Conservation (phyloP, 2,113 vertebrate genomes). For the Grammomys dolichurus region DNA sequence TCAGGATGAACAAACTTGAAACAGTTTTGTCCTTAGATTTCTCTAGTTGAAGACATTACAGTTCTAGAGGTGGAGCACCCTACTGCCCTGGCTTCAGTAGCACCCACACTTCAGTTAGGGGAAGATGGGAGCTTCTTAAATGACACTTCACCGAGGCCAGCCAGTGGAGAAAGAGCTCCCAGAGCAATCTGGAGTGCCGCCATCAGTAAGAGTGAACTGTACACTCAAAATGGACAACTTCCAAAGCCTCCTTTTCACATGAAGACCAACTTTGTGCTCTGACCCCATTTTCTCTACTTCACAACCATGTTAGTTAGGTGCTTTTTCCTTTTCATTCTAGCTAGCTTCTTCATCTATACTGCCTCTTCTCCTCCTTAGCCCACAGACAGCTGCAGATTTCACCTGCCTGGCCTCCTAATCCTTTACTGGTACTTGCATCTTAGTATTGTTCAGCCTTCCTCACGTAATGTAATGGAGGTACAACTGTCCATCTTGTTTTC, state of each 20-base stretch:
- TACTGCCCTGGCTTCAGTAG: background rate
- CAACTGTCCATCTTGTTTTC: background rate
- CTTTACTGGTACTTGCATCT: background rate
- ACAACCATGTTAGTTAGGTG: background rate
- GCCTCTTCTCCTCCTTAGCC: background rate
- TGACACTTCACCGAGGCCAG: background rate
- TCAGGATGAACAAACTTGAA: conserved; percentile 46
- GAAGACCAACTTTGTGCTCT: background rate
- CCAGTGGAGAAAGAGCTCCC: background rate
- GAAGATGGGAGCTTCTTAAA: conserved; percentile 29
- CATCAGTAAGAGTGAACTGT: background rate
- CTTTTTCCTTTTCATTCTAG: background rate
- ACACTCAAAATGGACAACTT: background rate
- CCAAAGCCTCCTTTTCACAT: background rate
- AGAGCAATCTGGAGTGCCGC: background rate
- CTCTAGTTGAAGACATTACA: conserved; percentile 12
- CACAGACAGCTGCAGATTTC: background rate
- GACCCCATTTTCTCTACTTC: conserved; percentile 20
- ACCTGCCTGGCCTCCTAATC: background rate
- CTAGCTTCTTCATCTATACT: background rate
- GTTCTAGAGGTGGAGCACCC: background rate
- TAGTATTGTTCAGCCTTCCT: background rate
- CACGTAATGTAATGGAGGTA: background rate
- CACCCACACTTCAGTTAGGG: background rate
- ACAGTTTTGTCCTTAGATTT: conserved; percentile 44